phyloP scores from a whole-genome alignment of 2,797 vertebrate genomes.

The Podargus strigoides region DNA sequence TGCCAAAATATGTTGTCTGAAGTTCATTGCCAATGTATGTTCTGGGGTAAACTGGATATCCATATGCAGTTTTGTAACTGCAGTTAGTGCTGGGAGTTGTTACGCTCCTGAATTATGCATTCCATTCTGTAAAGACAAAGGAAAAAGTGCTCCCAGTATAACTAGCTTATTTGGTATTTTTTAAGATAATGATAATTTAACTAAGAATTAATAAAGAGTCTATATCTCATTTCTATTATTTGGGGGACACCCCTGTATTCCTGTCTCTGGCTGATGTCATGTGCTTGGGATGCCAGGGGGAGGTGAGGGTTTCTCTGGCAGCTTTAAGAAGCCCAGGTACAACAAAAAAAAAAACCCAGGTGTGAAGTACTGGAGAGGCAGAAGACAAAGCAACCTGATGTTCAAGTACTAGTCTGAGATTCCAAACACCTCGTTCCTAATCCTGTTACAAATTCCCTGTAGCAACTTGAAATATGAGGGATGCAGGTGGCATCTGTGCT shows the following conservation, averaged over 20 bases:
- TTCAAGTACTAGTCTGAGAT: not conserved
- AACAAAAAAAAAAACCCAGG: not conserved
- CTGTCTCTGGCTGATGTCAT: not conserved
- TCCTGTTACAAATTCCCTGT: not conserved
- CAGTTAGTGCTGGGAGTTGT: not conserved
- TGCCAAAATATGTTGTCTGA: not conserved
- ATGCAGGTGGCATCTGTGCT: not conserved
- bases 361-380: accelerated
- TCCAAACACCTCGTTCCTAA: not conserved
- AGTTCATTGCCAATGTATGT: not conserved
- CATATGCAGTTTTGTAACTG: not conserved
- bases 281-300: not conserved
- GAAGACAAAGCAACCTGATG: not conserved
- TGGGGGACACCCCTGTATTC: not conserved
- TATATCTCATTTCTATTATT: accelerated
- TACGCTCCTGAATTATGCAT: not conserved
- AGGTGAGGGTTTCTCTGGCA: not conserved
- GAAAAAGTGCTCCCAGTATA: not conserved
- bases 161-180: not conserved
- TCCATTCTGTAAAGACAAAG: not conserved
- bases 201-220: not conserved
- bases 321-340: not conserved
- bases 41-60: not conserved
- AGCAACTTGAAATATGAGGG: not conserved
- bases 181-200: not conserved